Conservation (phyloP, 37 sponge, comb jelly and placozoan species). For the Corticium candelabrum region DNA sequence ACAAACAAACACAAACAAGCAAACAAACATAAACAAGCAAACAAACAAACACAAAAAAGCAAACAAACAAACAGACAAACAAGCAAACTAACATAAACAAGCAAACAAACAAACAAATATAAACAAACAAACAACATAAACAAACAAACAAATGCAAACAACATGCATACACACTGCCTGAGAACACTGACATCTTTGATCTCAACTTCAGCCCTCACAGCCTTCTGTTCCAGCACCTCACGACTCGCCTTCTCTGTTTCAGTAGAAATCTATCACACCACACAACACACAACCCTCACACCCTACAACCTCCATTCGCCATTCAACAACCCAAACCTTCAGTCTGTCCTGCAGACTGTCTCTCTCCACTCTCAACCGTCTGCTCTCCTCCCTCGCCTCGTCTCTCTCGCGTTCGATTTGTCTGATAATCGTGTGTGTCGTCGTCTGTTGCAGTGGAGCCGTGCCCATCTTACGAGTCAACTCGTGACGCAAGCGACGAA, state of each 20-base stretch:
- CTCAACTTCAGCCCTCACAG: not conserved
- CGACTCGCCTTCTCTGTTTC: not conserved
- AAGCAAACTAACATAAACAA: no score
- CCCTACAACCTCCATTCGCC: no score
- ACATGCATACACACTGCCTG: not conserved
- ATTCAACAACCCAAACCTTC: conserved; percentile 8
- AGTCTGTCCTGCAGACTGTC: conserved; percentile 23
- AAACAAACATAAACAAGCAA: no score
- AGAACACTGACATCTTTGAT: not conserved
- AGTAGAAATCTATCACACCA: not conserved
- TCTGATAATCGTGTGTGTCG: conserved; percentile 20
- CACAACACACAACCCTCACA: not conserved
- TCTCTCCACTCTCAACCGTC: conserved; percentile 22
- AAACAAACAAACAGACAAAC: no score
- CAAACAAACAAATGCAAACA: no score
- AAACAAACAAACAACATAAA: not conserved
- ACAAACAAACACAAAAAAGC: no score
- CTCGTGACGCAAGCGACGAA: conserved; percentile 32
- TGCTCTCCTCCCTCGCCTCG: conserved; percentile 41
- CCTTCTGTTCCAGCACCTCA: not conserved
- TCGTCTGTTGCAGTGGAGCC: not conserved
- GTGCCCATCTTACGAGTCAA: conserved; percentile 3
- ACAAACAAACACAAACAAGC: no score
- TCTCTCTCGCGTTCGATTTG: conserved; percentile 66
- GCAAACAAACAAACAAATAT: not conserved